Evolutionary conservation across 2,888 invertebrate genomes (phyloP).

Genomic region (Crepidodera aurea): DNA sequence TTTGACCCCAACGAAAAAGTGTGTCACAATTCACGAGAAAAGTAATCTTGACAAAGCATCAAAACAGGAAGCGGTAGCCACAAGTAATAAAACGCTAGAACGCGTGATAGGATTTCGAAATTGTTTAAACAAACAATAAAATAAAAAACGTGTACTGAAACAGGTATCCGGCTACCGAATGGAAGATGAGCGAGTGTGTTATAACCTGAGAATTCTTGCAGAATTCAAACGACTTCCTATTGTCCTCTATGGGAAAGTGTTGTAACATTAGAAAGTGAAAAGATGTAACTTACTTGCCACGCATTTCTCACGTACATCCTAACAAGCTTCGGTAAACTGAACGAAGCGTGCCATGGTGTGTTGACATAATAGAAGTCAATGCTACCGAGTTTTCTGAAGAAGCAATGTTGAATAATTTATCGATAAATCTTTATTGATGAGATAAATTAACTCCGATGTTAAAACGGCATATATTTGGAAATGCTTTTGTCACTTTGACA

Average conservation of each 20-base stretch:
- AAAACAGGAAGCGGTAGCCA: neutral
- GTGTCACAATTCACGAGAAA: neutral
- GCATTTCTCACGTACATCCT: conserved; percentile 19
- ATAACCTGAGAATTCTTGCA: conserved; percentile 18
- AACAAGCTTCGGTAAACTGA: neutral
- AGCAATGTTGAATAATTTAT: too few relatives aligned
- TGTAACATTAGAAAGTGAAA: conserved; percentile 45
- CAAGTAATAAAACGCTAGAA: neutral
- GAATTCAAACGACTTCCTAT: conserved; percentile 43
- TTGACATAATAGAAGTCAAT: too few relatives aligned
- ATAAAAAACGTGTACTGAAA: conserved; percentile 2
- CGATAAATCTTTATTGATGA: too few relatives aligned
- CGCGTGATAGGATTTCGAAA: conserved; percentile 7
- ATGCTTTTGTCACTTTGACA: too few relatives aligned
- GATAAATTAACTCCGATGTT: too few relatives aligned
- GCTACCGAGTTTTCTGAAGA: too few relatives aligned
- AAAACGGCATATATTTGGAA: too few relatives aligned
- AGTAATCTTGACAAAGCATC: neutral
- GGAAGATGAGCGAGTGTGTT: conserved; percentile 2
- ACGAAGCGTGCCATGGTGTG: too few relatives aligned
- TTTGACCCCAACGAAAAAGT: neutral
- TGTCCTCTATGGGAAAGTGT: conserved; percentile 42
- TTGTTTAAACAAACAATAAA: conserved; percentile 7
- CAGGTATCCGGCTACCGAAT: conserved; percentile 15
- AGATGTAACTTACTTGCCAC: conserved; percentile 22